Percentiles rank a stretch among this genome's conserved stretches.
Evolutionary conservation across 2,888 invertebrate species (phyloP).

Genomic region (Dasysyrphus albostriatus): DNA sequence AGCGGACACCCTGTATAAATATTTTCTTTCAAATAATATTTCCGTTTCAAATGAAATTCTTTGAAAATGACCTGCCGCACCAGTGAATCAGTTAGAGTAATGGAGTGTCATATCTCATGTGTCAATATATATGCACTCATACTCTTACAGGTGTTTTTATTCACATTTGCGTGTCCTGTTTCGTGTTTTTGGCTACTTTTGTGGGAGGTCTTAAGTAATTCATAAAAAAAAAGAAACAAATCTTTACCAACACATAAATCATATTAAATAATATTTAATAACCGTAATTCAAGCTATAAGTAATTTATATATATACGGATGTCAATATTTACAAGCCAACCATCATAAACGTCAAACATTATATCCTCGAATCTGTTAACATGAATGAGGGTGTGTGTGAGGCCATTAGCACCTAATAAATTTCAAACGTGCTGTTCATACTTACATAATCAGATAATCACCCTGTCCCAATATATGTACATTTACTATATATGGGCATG

Average conservation of each 20-base stretch:
- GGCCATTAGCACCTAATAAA: constrained; percentile 37
- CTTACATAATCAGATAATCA: constrained; percentile 7
- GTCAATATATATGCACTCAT: background rate
- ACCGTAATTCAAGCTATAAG: constrained; percentile 20
- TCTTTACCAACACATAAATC: constrained; percentile 13
- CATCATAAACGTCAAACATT: constrained; percentile 26
- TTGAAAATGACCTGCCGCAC: no score
- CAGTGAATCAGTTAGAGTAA: no score
- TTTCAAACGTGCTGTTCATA: constrained; percentile 12
- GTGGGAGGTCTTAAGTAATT: background rate
- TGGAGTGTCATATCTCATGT: background rate
- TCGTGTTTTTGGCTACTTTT: constrained; percentile 19
- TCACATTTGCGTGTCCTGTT: constrained; percentile 29
- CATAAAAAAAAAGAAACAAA: background rate
- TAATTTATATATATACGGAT: constrained; percentile 5
- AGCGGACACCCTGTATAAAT: no score
- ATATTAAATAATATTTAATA: constrained; percentile 5
- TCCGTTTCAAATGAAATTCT: no score
- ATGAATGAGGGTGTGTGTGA: constrained; percentile 35
- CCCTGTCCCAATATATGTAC: background rate
- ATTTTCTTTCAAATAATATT: no score
- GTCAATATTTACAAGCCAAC: constrained; percentile 33
- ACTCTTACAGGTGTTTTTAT: constrained; percentile 14
- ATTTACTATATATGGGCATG: background rate
- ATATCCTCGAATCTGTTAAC: constrained; percentile 35